Percentiles rank a stretch among this genome's conserved stretches.
phyloP scores from a whole-genome alignment of 2,797 vertebrate species.

The Fistularia commersonii region DNA sequence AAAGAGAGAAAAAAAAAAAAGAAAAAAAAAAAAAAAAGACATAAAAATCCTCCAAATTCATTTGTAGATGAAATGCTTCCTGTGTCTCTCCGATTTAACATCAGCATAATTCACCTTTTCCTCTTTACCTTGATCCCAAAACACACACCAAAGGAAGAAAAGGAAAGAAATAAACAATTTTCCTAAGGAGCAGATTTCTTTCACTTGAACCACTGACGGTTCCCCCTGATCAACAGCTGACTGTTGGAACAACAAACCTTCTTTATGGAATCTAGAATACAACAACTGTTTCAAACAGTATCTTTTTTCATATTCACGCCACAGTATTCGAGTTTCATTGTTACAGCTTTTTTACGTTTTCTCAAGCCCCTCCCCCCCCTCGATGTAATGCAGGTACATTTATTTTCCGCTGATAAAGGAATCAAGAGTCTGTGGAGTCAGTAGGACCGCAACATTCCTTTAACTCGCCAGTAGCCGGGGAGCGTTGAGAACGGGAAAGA shows the following conservation, averaged over 20 bases:
- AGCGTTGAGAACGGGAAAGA: conserved; percentile 46
- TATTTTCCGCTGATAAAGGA: conserved; percentile 63
- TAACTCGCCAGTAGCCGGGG: conserved; percentile 54
- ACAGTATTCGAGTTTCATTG: conserved; percentile 68
- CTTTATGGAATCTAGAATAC: conserved; percentile 78
- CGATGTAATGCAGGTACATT: conserved; percentile 60
- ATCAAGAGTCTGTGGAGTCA: conserved; percentile 70
- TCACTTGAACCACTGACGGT: conserved; percentile 49
- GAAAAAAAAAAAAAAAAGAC: no score
- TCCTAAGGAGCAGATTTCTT: conserved; percentile 66
- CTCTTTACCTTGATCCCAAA: conserved; percentile 69
- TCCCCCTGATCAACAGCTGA: conserved; percentile 66
- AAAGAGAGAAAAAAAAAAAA: conserved; percentile 41
- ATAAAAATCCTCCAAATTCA: conserved; percentile 65
- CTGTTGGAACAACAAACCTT: conserved; percentile 63
- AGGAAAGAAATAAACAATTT: conserved; percentile 41
- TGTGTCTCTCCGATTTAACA: conserved; percentile 62
- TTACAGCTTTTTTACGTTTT: conserved; percentile 65
- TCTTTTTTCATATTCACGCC: conserved; percentile 73
- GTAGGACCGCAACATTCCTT: conserved; percentile 70
- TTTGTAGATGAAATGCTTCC: conserved; percentile 73
- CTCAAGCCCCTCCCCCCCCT: conserved; percentile 44
- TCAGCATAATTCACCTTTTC: conserved; percentile 67
- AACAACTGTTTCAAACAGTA: conserved; percentile 78
- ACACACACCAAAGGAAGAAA: conserved; percentile 65